Evolutionary conservation across 2,113 vertebrate species (phyloP), one percentile per base, ranked within the genome.

Genomic region (Tamias sibiricus): DNA sequence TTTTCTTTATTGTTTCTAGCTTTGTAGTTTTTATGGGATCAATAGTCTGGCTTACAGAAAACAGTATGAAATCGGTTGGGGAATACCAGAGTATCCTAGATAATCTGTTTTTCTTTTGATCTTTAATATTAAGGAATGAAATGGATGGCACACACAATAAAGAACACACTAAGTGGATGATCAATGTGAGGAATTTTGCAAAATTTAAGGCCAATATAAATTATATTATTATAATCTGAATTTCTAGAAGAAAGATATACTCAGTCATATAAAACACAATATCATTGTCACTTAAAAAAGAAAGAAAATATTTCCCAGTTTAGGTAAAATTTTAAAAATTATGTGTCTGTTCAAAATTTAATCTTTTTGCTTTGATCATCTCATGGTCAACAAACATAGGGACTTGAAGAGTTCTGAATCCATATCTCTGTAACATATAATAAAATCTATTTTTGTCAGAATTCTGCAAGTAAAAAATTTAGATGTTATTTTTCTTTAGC

Each of bases 1-100:
- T 74, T 92, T 88, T 52, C 75, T 82, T 93, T 74, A 74, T 44
- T 9, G 30, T 92, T 87, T 87, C 44, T 79, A 89, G 44, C 42
- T 80, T 80, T 64, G 44, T 52, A 79, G 6, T 82, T 75, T 83
- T 64, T n/a, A 74, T 52, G 28, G 8, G 28, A 47, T 72, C 35
- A 71, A 37, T n/a, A 75, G 37, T 71, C 37, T 87, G 16, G 9
- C 28, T 87, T 90, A 74, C 4, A 49, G 20, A 66, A 94, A 94
- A 76, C 2, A 44, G 0, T n/a, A 75, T 72, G n/a, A 57, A 89
- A 74, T 66, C 54, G 13, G 37, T 49, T 95, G n/a, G 57, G 24
- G 37, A 69, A 94, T 64, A 64, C 3, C 40, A 54, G 1, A 62
- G 30, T 44, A 30, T 2, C 16, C 37, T 52, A 86, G 3, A 85